Evolutionary conservation across 2,113 vertebrate genomes (phyloP), one percentile per base, ranked within the genome.

Genomic region (Alethe castanea): DNA sequence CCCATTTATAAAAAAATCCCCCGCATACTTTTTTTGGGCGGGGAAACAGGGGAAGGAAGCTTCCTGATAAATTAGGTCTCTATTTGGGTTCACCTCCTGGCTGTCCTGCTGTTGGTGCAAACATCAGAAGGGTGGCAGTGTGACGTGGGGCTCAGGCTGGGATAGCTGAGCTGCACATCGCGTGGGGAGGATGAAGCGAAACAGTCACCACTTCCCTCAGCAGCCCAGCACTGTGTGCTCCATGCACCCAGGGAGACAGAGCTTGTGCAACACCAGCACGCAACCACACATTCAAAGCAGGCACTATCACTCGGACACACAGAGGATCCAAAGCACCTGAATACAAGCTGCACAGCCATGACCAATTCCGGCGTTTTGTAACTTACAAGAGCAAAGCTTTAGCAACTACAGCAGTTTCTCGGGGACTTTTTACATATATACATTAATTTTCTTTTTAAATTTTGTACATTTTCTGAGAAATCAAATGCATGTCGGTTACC

Each of bases 81-180:
- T 0, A 2, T 26, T 19, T 3, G 8, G 14, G 23, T 47, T 64
- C 13, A 42, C 18, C 76, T 80, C 53, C 47, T 23, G 36, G 42
- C 35, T 1, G 1, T 87, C 33, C 38, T 0, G 0, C 69, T n/a
- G 20, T 15, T 0, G 0, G 52, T 14, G 36, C 35, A 11, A 26
- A 47, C 16, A 33, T 17, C 0, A 0, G 60, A 47, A 33, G 17
- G 14, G 19, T 40, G 64, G 50, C 56, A 23, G 72, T 1, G 0
- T 6, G 12, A 40, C 12, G 31, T 14, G 18, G 20, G 35, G 47
- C 17, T 67, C 47, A 40, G 52, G 33, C 6, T 44, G 70, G 38
- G 33, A 52, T 6, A 64, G 40, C 47, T 3, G 25, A 74, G 87
- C 69, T 6, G 8, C 26, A 18, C 0, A 0, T 35, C 1, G 1